Percentiles rank a stretch among this genome's conserved stretches.
These are phyloP conservation scores for Hephaestus fuliginosus DNA, from an alignment of 2,797 vertebrate genomes.

Conservation along the genomic window DNA sequence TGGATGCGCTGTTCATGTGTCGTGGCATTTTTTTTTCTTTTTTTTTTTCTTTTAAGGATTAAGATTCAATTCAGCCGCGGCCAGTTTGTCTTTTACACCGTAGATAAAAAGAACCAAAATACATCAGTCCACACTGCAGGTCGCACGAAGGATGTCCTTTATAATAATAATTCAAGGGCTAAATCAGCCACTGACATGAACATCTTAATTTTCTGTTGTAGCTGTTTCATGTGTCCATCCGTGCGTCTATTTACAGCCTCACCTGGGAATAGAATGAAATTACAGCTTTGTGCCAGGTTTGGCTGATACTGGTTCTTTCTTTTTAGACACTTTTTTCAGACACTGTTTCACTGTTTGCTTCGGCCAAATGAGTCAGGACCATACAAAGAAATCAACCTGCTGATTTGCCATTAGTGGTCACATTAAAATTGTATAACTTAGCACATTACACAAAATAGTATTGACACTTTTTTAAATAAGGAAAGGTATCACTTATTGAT, in stretches of 20 bases:
- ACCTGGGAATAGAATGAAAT: slow-evolving; percentile 32
- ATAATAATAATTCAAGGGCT: slow-evolving; percentile 23
- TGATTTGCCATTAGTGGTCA: neutral
- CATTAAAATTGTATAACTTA: neutral
- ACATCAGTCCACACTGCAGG: neutral
- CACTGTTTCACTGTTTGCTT: neutral
- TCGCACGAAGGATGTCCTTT: slow-evolving; percentile 24
- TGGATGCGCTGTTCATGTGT: slow-evolving; percentile 49
- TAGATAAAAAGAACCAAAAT: neutral
- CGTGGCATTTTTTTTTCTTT: slow-evolving; percentile 1
- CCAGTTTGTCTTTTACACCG: slow-evolving; percentile 19
- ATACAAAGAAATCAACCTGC: neutral
- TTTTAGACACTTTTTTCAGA: slow-evolving; percentile 18
- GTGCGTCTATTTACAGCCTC: slow-evolving; percentile 38
- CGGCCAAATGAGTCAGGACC: neutral
- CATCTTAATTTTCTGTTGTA: slow-evolving; percentile 18
- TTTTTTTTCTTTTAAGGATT: slow-evolving; percentile 12
- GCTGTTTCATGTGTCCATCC: slow-evolving; percentile 25
- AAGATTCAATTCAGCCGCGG: slow-evolving; percentile 35
- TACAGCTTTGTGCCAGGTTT: slow-evolving; percentile 15
- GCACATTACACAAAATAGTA: slow-evolving; percentile 4
- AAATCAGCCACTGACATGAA: slow-evolving; percentile 14
- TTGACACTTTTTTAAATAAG: slow-evolving; percentile 18
- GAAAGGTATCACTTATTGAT: slow-evolving; percentile 27
- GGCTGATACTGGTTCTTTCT: slow-evolving; percentile 7